A percentile compares a stretch with the other conserved stretches of the same genome.
phyloP scores from a whole-genome alignment of 2,113 vertebrate species.

The Aix galericulata region DNA sequence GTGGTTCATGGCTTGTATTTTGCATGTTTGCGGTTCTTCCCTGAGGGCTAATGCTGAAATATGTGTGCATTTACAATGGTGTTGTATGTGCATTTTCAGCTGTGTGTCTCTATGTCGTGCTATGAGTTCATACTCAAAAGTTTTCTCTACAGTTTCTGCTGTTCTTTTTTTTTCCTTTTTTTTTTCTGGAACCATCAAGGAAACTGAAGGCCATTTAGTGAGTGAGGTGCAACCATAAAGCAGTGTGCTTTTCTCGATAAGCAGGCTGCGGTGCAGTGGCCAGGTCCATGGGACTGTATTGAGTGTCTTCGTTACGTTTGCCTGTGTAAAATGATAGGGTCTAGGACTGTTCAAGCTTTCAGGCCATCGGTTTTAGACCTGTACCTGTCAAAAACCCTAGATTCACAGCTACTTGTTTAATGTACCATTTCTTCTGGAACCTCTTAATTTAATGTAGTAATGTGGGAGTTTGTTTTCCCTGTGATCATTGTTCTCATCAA shows the following conservation, averaged over 20 bases:
- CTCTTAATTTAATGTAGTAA: background rate
- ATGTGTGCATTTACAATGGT: background rate
- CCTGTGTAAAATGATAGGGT: background rate
- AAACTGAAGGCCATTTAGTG: background rate
- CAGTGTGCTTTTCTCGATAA: background rate
- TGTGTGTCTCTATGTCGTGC: background rate
- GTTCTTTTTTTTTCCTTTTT: background rate
- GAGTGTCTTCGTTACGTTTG: background rate
- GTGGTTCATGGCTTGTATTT: background rate
- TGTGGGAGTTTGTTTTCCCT: background rate
- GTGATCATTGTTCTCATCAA: background rate
- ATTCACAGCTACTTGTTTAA: rapidly evolving
- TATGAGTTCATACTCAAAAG: background rate
- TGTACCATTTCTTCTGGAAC: background rate
- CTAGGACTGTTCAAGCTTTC: background rate
- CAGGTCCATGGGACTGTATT: background rate
- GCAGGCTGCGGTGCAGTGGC: background rate
- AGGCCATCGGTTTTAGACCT: background rate
- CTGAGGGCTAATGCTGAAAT: background rate
- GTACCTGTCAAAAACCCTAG: background rate
- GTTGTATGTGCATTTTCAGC: background rate
- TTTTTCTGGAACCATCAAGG: background rate
- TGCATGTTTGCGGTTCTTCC: background rate
- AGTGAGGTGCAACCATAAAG: background rate
- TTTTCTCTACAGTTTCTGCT: background rate